These are phyloP conservation scores for Hydrochoerus hydrochaeris DNA, from an alignment of 2,113 vertebrate species.

Conservation along the genomic window DNA sequence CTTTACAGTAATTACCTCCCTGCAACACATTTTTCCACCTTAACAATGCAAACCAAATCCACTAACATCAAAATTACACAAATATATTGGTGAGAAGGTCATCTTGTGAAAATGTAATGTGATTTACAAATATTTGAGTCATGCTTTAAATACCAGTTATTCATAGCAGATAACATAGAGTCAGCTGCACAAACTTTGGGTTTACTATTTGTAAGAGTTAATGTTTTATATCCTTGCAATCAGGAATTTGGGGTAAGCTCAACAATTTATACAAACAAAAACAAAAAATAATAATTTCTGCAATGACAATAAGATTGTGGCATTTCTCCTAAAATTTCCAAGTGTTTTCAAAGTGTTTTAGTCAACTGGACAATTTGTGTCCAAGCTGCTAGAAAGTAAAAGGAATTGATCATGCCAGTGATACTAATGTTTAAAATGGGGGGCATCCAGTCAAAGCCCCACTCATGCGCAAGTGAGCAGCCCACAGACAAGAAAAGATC, in stretches of 20 bases:
- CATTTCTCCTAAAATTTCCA: not conserved
- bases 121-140: conserved; percentile 60
- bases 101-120: conserved; percentile 39
- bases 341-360: conserved; percentile 24
- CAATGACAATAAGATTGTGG: not conserved
- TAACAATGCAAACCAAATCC: conserved; percentile 83
- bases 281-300: not conserved
- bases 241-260: not conserved
- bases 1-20: conserved; percentile 84
- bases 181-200: not conserved
- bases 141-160: not conserved
- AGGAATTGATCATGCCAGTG: not conserved
- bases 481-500: not conserved
- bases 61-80: conserved; percentile 80
- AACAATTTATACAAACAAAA: not conserved
- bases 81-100: conserved; percentile 66
- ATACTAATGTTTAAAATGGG: not conserved
- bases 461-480: not conserved
- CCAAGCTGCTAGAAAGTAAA: conserved; percentile 22
- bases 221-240: not conserved
- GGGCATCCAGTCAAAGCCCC: not conserved
- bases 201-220: not conserved
- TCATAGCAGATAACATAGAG: not conserved
- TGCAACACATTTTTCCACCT: conserved; percentile 82
- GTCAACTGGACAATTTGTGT: not conserved